Evolutionary conservation across 2,797 vertebrate species (phyloP).

Genomic region (Petrocephalus sullivani): DNA sequence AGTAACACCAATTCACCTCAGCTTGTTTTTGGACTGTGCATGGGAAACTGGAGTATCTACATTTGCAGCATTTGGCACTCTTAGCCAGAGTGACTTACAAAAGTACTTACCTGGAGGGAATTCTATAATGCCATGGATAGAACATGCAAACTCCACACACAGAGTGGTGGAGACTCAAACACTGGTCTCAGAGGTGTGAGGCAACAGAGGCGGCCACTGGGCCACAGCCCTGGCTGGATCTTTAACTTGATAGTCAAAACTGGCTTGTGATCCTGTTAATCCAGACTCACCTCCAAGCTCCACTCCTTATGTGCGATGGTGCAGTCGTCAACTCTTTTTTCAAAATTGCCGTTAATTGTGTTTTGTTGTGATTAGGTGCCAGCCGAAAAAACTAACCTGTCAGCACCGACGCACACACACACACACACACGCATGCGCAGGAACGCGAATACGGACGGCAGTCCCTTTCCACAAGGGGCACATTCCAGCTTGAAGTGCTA

Average conservation of each 20-base stretch:
- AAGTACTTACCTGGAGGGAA: background rate
- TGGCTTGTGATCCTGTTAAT: background rate
- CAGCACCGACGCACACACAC: too few relatives aligned
- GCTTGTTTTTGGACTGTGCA: background rate
- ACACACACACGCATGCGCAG: background rate
- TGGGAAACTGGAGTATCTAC: background rate
- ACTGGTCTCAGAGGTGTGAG: background rate
- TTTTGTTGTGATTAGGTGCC: background rate
- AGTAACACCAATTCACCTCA: background rate
- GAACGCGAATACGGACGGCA: background rate
- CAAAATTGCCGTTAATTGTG: background rate
- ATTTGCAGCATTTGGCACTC: too few relatives aligned
- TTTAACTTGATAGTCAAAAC: background rate
- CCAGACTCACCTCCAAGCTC: background rate
- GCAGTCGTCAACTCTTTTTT: background rate
- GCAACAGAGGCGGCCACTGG: background rate
- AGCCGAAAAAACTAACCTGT: background rate
- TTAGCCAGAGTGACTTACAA: too few relatives aligned
- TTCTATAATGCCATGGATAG: background rate
- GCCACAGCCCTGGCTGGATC: background rate
- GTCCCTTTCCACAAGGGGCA: background rate
- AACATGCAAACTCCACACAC: background rate
- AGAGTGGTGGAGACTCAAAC: background rate
- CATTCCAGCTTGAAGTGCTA: background rate
- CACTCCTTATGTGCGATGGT: background rate